These are phyloP conservation scores for Porites cylindrica DNA, from an alignment of 92 coral and sea anemone species.

Conservation along the genomic window DNA sequence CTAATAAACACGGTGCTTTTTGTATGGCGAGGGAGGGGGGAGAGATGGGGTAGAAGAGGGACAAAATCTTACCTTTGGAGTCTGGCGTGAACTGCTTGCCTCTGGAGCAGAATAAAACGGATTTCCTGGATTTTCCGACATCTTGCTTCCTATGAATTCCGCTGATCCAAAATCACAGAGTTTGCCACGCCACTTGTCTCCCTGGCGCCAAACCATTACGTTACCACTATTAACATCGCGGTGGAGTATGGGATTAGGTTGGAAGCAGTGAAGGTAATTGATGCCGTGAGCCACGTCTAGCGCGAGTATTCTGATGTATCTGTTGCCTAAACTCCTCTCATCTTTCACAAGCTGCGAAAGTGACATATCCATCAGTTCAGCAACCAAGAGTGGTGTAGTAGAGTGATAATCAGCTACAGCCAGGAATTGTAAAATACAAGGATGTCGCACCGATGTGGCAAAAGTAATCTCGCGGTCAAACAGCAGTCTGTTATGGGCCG, in stretches of 20 bases:
- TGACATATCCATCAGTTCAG: conserved; percentile 90
- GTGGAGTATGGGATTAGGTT: conserved; percentile 88
- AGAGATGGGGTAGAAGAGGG: neutral
- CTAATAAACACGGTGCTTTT: neutral
- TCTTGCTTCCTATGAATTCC: conserved; percentile 79
- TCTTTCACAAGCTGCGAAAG: conserved; percentile 69
- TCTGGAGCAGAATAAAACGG: conserved; percentile 94
- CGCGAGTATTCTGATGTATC: conserved; percentile 73
- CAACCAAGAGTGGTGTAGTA: conserved; percentile 65
- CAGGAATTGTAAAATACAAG: conserved; percentile 83
- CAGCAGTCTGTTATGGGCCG: conserved; percentile 75
- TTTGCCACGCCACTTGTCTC: conserved; percentile 90
- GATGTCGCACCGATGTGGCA: conserved; percentile 84
- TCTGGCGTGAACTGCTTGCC: conserved; percentile 72
- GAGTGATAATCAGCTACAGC: conserved; percentile 84
- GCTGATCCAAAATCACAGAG: conserved; percentile 96
- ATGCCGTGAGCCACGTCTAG: conserved; percentile 85
- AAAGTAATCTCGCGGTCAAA: conserved; percentile 88
- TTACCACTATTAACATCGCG: conserved; percentile 93
- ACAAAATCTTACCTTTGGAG: conserved; percentile 72
- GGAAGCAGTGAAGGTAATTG: conserved; percentile 85
- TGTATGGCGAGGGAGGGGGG: no score
- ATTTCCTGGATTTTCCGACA: conserved; percentile 90
- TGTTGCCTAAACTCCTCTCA: conserved; percentile 59
- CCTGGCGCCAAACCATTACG: conserved; percentile 92